Evolutionary conservation across 2,888 invertebrate species (phyloP).

Genomic region (Cantharis flavilabris): DNA sequence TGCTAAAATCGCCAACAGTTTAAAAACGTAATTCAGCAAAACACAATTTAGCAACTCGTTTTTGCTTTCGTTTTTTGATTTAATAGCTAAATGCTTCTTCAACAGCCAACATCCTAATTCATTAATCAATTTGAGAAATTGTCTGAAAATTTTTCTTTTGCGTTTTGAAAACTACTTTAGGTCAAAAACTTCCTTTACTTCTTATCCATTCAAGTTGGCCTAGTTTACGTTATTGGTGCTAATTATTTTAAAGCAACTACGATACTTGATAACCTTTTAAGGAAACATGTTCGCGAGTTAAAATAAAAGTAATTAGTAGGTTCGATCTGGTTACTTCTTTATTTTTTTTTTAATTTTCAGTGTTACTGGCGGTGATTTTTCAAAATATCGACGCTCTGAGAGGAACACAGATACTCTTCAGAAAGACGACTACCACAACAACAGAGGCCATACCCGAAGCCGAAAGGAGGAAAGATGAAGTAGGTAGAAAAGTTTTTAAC

Average conservation of each 20-base stretch:
- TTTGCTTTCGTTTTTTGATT: background rate
- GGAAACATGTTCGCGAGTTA: background rate
- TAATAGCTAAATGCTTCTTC: background rate
- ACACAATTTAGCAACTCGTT: background rate
- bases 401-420: constrained; percentile 66
- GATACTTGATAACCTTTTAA: background rate
- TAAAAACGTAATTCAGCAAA: background rate
- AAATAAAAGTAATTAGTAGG: background rate
- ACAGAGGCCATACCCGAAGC: constrained; percentile 45
- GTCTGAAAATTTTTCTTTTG: background rate
- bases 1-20: background rate
- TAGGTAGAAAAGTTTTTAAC: background rate
- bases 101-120: background rate
- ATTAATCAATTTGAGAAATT: background rate
- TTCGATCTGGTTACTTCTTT: background rate
- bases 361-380: constrained; percentile 58
- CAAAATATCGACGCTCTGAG: constrained; percentile 60
- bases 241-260: background rate
- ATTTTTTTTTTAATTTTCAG: constrained; percentile 40
- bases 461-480: constrained; percentile 16
- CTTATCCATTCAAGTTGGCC: background rate
- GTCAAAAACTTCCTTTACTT: background rate
- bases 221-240: background rate
- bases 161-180: background rate
- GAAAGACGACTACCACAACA: constrained; percentile 60